Base-by-base conservation (phyloP, 1,140 invertebrate genomes). In the Papilio helenus region DNA sequence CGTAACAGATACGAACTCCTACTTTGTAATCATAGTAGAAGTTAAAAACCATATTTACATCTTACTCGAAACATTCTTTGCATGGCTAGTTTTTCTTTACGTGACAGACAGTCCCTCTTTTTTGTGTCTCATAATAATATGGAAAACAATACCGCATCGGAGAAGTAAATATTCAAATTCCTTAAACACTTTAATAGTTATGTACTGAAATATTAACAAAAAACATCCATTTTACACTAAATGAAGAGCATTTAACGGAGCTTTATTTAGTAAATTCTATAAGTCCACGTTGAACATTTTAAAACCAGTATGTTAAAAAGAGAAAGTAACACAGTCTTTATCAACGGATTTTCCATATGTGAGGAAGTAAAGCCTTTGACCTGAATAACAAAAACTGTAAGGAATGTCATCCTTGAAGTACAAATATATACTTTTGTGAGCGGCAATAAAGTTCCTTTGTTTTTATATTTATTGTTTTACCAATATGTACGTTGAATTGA, bases 231-330 rank as follows among this genome's bases (percentile, higher is more conserved):
- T 61, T 12, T 61, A 61, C 23, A 26, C 23, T 12, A 61, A 61
- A 61, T 8, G 8, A 1, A n/a, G 3, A 16, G 46, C 46, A n/a
- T 55, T 55, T 18, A 55, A 61, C 20, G 20, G 3, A 16, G 23
- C 10, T 26, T 61, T 23, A 7, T 61, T 61, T 16, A 26, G 26
- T 23, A 26, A 61, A 26, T 23, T 23, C 58, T 10, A 61, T 26
- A 61, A 26, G 12, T 58, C 9, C 2, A 29, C 4, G 20, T 26
- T 61, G 9, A 61, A 61, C 23, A 18, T 68, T 26, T 29, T 68
- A 18, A 68, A 68, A 68, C 61, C 10, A 16, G 61, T 68, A 58
- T 65, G 58, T 65, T 68, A 34, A 65, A 65, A 68, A 34, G 61
- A 68, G 61, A 68, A 68, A 68, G 61, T 29, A 29, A 29, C 12